phyloP scores from a whole-genome alignment of 2,113 vertebrate genomes.

The Oenanthe oenanthe region DNA sequence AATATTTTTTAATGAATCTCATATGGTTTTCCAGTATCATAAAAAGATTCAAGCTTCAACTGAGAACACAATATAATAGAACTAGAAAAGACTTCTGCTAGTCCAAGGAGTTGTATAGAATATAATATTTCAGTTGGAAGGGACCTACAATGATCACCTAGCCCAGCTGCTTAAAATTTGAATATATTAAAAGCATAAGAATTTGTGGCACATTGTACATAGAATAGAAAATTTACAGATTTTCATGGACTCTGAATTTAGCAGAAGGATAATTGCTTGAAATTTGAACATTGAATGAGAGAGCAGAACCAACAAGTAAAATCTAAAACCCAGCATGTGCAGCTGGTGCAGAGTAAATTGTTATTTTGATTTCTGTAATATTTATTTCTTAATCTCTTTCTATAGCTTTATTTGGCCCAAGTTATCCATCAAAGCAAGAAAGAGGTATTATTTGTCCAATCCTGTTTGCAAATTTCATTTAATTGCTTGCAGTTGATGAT shows the following conservation, averaged over 20 bases:
- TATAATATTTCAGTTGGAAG: background rate
- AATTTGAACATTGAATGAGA: background rate
- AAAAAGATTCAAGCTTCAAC: background rate
- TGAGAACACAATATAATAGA: background rate
- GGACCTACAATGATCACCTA: background rate
- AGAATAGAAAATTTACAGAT: background rate
- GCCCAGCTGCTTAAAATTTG: background rate
- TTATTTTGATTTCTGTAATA: background rate
- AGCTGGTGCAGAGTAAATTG: background rate
- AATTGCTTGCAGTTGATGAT: background rate
- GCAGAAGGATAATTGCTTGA: background rate
- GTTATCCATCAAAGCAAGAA: background rate
- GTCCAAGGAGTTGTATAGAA: background rate
- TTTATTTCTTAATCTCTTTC: constrained; percentile 12
- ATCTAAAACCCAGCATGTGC: background rate
- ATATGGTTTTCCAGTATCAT: background rate
- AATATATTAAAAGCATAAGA: background rate
- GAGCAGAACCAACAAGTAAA: background rate
- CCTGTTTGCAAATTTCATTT: background rate
- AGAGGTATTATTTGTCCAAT: background rate
- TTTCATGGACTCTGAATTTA: background rate
- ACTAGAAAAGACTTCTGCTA: background rate
- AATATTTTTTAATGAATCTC: background rate
- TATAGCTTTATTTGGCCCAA: background rate
- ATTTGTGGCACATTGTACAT: background rate